Base-by-base conservation (phyloP, 2,113 vertebrate species). In the Thunnus thynnus region DNA sequence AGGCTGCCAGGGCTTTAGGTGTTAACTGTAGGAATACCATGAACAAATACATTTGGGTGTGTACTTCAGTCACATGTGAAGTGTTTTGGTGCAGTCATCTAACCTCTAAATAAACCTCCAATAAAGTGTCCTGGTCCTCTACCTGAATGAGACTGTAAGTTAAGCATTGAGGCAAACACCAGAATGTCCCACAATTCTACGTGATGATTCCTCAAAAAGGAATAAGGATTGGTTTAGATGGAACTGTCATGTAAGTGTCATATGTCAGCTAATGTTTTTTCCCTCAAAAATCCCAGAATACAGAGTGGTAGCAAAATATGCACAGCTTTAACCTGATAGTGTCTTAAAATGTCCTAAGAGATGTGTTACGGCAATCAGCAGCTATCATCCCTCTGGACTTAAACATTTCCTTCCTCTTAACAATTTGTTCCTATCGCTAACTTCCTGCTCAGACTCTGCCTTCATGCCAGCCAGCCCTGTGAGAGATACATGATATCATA, bases 351-450 rank as follows among this genome's bases (percentile, higher is more conserved):
- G 56, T 76, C 71, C 58, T 86, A 46, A 86, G 78, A 86, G 64
- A 50, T 73, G 74, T 78, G 46, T 80, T 90, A 84, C 44, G 30
- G 76, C 83, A 90, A 88, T 89, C 85, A 89, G 76, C 84, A 89
- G 85, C 82, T 88, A 86, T 90, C 89, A 90, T 89, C 86, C 85
- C 75, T 85, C 78, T 89, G 81, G 88, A 91, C 91, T 92, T 91
- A 93, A 95, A 94, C 92, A 93, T 93, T 95, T 95, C 94, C 94
- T 95, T 95, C 94, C 94, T 92, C 70, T 82, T 91, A 90, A 90
- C 92, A 93, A 93, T 94, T 91, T 93, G 83, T 91, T 92, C 86
- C 89, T 93, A 94, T 94, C 92, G 41, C 88, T 78, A 46, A 86
- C 89, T 95, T 94, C 94, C 93, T 93, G 87, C 86, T 84, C 58